Conservation (phyloP, 37 sponge, comb jelly and placozoan genomes). For the Halichondria panicea region DNA sequence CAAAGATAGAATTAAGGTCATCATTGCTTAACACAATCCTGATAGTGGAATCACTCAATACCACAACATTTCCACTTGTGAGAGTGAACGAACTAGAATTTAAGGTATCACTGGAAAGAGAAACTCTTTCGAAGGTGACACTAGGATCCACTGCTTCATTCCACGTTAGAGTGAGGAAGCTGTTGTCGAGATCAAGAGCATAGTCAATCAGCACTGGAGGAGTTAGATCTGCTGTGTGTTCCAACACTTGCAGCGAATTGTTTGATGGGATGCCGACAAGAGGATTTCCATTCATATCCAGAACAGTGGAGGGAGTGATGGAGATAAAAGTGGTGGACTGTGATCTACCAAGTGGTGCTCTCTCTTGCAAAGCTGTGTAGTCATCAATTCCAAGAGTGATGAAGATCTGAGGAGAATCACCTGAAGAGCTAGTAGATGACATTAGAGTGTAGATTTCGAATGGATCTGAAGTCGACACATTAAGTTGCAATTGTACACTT, state of each 20-base stretch:
- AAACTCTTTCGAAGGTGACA: conserved; percentile 36
- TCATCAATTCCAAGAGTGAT: conserved; percentile 49
- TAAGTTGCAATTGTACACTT: conserved; percentile 54
- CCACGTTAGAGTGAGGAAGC: conserved; percentile 67
- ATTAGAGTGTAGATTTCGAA: conserved; percentile 34
- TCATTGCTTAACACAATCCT: conserved; percentile 31
- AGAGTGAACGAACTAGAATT: conserved; percentile 32
- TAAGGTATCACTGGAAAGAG: conserved; percentile 25
- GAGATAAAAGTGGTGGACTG: conserved; percentile 55
- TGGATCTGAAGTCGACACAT: conserved; percentile 4
- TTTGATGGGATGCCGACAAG: conserved; percentile 27
- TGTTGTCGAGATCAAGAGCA: conserved; percentile 60
- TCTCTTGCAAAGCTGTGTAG: conserved; percentile 58
- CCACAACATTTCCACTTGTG: conserved; percentile 43
- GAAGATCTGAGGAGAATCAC: conserved; percentile 52
- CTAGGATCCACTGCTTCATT: conserved; percentile 66
- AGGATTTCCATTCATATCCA: conserved; percentile 66
- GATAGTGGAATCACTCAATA: conserved; percentile 13
- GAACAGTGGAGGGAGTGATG: conserved; percentile 37
- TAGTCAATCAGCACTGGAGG: conserved; percentile 64
- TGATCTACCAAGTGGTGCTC: conserved; percentile 64
- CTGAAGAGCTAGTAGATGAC: conserved; percentile 13
- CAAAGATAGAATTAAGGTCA: conserved; percentile 80
- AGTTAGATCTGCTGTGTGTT: conserved; percentile 62
- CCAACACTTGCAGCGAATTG: conserved; percentile 37